Base-by-base conservation (phyloP, 2,113 vertebrate genomes). In the Dasyornis broadbenti region DNA sequence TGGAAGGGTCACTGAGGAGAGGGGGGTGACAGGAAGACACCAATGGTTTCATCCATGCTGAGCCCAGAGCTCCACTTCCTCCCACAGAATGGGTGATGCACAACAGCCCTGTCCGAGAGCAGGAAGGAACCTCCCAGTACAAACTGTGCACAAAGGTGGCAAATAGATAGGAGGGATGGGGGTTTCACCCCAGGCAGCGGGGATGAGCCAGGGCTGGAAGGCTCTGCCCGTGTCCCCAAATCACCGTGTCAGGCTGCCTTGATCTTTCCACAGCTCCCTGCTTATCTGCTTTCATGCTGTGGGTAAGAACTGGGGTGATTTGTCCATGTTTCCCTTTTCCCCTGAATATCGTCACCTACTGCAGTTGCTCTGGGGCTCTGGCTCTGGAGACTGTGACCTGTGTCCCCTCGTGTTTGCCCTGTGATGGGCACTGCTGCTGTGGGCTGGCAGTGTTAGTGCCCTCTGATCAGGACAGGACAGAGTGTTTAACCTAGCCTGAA, bases 31-130 rank as follows among this genome's bases (percentile, higher is more conserved):
- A 28, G 47, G 50, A 84, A 61, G 45, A 35, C 8, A 40, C 13
- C n/a, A 0, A 1, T 27, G 16, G 37, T 56, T 78, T 53, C 5
- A 7, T 22, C 14, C 0, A 0, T 30, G 9, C 63, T 23, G 12
- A 45, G 31, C 44, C 19, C 4, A 23, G 28, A 81, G 16, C 31
- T 44, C 6, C 3, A 1, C 45, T 53, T 22, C 28, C 4, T n/a
- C 13, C 45, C 18, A 26, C 9, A 14, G 45, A 35, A n/a, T 9
- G 8, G 45, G n/a, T 28, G 45, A 15, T 35, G 45, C 33, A 49
- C 8, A 13, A n/a, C 27, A 75, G 71, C 37, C 9, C 56, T 57
- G 37, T 72, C 40, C 52, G 45, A 84, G 27, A 57, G 52, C 68
- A 47, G 15, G 2, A 7, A 66, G 27, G 35, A 44, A 40, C n/a